Percentiles rank a stretch among this genome's conserved stretches.
phyloP scores from a whole-genome alignment of 2,888 invertebrate species.

The Drosophila acutilabella region DNA sequence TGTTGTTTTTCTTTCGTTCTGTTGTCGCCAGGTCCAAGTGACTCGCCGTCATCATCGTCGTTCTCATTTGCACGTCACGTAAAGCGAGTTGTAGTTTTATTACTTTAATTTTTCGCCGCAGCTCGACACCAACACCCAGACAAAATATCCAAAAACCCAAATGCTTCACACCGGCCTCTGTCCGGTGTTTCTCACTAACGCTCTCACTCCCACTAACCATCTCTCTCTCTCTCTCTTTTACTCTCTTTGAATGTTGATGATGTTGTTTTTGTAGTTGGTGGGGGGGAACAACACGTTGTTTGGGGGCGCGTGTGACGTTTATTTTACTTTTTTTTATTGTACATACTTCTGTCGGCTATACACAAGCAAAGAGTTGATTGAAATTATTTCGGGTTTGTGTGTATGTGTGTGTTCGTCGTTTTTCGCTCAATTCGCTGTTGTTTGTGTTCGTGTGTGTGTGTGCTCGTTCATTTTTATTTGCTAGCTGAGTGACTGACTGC shows the following conservation, averaged over 20 bases:
- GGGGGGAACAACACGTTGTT: constrained; percentile 48
- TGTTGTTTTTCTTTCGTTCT: constrained; percentile 30
- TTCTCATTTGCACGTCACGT: constrained; percentile 79
- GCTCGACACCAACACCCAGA: constrained; percentile 48
- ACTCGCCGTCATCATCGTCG: constrained; percentile 45
- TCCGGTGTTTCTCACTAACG: constrained; percentile 34
- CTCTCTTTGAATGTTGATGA: constrained; percentile 21
- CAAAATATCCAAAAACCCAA: constrained; percentile 50
- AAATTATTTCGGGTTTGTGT: constrained; percentile 71
- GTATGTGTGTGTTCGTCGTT: constrained; percentile 32
- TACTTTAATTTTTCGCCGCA: constrained; percentile 72
- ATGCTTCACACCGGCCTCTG: constrained; percentile 45
- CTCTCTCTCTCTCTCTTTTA: constrained; percentile 39
- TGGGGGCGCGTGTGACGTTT: constrained; percentile 75
- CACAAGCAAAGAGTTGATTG: constrained; percentile 78
- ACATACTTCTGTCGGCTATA: constrained; percentile 37
- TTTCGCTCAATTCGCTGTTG: constrained; percentile 46
- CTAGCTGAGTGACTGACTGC: constrained; percentile 61
- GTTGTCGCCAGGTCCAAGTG: constrained; percentile 34
- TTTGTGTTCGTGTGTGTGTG: constrained; percentile 33
- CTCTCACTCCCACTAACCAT: constrained; percentile 21
- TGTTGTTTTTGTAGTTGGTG: constrained; percentile 27
- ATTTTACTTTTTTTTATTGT: constrained; percentile 52
- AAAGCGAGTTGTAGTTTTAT: constrained; percentile 64
- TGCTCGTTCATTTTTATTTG: constrained; percentile 62